A percentile compares a stretch with the other conserved stretches of the same genome.
Evolutionary conservation across 2,797 vertebrate species (phyloP).

Genomic region (Dryobates pubescens): DNA sequence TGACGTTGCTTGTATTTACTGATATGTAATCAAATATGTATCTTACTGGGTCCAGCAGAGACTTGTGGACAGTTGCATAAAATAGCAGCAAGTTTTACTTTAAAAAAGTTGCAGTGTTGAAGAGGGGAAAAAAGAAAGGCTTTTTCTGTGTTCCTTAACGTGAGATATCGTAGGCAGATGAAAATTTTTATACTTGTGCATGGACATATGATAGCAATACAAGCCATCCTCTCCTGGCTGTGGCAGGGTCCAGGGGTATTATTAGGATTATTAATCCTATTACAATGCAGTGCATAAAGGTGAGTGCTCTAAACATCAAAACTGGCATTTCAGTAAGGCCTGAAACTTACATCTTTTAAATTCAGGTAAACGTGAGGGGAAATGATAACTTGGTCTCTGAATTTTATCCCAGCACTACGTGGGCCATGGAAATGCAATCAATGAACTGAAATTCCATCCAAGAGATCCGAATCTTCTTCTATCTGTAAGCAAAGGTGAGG

Average conservation of each 20-base stretch:
- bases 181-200: conserved; percentile 98
- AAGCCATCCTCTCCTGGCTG: conserved; percentile 94
- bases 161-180: conserved; percentile 86
- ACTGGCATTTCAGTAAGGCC: background rate
- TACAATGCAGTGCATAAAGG: conserved; percentile 99
- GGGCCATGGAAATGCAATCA: conserved; percentile 98
- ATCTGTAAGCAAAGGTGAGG: conserved; percentile 98
- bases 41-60: background rate
- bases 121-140: background rate
- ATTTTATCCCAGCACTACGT: conserved; percentile 91
- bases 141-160: conserved; percentile 74
- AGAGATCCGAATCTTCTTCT: conserved; percentile 97
- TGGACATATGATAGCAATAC: conserved; percentile 99
- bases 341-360: background rate
- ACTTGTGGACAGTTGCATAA: background rate
- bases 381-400: conserved; percentile 59
- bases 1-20: background rate
- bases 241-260: conserved; percentile 96
- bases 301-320: conserved; percentile 56
- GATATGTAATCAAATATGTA: background rate
- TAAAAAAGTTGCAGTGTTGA: background rate
- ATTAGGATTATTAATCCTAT: conserved; percentile 99
- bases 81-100: background rate
- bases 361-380: background rate
- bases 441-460: conserved; percentile 98